Conservation (phyloP, 2,113 vertebrate genomes). For the Larimichthys crocea region DNA sequence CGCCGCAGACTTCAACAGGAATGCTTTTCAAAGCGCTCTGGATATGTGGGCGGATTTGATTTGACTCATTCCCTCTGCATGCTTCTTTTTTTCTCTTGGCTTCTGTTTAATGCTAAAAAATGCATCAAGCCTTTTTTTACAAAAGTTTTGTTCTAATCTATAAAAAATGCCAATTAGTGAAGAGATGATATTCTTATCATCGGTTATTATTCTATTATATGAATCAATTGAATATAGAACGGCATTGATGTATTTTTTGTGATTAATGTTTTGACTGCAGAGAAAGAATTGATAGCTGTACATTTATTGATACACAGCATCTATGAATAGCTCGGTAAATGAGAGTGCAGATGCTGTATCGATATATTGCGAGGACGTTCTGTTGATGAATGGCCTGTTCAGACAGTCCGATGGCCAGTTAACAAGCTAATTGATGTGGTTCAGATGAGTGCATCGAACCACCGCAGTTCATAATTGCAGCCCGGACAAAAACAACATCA, state of each 20-base stretch:
- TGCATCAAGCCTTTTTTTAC: slow-evolving; percentile 7
- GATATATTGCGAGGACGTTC: slow-evolving; percentile 52
- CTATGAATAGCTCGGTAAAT: slow-evolving; percentile 2
- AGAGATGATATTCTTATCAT: neutral
- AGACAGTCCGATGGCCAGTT: slow-evolving; percentile 70
- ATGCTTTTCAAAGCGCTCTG: slow-evolving; percentile 67
- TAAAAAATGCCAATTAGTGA: neutral
- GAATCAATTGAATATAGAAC: neutral
- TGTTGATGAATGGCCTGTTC: slow-evolving; percentile 71
- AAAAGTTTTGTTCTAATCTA: slow-evolving; percentile 9
- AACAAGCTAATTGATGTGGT: slow-evolving; percentile 69
- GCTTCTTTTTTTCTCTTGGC: neutral
- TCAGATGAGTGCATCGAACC: slow-evolving; percentile 65
- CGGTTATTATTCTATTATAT: neutral
- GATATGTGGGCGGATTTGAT: slow-evolving; percentile 57
- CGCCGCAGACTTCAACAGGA: slow-evolving; percentile 56
- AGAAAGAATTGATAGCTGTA: slow-evolving; percentile 16
- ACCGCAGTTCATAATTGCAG: slow-evolving; percentile 66
- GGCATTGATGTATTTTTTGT: slow-evolving; percentile 3
- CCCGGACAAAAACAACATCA: slow-evolving; percentile 49
- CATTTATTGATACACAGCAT: slow-evolving; percentile 22
- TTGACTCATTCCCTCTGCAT: slow-evolving; percentile 38
- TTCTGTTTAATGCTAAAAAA: slow-evolving; percentile 37
- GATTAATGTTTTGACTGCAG: slow-evolving; percentile 8
- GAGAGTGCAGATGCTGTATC: slow-evolving; percentile 43